A percentile compares a stretch with the other conserved stretches of the same genome.
Evolutionary conservation across 1,140 invertebrate genomes (phyloP).

Genomic region (Mactra quadrangularis): DNA sequence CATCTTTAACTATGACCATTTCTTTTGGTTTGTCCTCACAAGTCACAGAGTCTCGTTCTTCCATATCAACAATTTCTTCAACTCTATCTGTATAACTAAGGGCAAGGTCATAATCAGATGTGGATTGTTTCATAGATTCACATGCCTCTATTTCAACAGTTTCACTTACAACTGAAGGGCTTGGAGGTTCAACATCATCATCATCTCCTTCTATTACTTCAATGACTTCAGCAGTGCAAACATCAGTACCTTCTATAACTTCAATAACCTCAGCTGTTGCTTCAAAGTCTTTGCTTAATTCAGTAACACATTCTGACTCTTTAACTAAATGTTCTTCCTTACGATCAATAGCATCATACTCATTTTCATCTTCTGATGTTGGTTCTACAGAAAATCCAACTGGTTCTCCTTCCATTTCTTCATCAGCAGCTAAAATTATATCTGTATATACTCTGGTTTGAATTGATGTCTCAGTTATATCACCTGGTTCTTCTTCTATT

Average conservation of each 20-base stretch:
- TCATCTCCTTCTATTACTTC: constrained; percentile 58
- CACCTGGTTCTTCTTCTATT: constrained; percentile 8
- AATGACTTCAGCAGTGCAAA: constrained; percentile 43
- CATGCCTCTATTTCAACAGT: constrained; percentile 36
- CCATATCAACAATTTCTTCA: constrained; percentile 45
- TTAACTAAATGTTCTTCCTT: constrained; percentile 23
- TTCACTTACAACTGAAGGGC: constrained; percentile 46
- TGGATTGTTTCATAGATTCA: background rate
- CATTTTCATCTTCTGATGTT: constrained; percentile 54
- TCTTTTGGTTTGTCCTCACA: background rate
- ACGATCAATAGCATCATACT: constrained; percentile 34
- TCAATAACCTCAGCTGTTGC: background rate
- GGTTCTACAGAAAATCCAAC: constrained; percentile 57
- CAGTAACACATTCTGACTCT: constrained; percentile 41
- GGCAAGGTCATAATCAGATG: constrained; percentile 45
- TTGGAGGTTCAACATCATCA: constrained; percentile 44
- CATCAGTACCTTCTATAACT: background rate
- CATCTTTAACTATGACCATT: background rate
- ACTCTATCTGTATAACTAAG: constrained; percentile 53
- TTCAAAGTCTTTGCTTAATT: background rate
- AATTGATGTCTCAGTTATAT: constrained; percentile 12
- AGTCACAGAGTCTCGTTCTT: constrained; percentile 3
- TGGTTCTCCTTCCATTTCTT: constrained; percentile 61
- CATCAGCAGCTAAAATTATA: constrained; percentile 47
- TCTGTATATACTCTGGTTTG: constrained; percentile 36